Conservation (phyloP, 1,140 invertebrate species). For the Temnothorax longispinosus region DNA sequence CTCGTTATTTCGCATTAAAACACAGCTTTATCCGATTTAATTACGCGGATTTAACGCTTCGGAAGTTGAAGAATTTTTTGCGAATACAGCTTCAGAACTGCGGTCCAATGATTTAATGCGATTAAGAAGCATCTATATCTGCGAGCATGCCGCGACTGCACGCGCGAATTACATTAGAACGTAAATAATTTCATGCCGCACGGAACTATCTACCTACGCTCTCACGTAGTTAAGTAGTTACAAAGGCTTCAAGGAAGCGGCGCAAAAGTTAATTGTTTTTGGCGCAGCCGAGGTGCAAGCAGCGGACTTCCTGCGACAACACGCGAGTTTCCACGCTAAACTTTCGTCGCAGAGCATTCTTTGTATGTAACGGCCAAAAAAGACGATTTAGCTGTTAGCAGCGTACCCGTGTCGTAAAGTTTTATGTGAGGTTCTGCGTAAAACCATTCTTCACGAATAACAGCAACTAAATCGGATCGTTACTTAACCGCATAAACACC, state of each 20-base stretch:
- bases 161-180: constrained; percentile 34
- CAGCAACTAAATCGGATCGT: not conserved
- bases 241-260: constrained; percentile 54
- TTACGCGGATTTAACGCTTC: not conserved
- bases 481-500: not conserved
- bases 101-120: not conserved
- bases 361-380: constrained; percentile 45
- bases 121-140: not conserved
- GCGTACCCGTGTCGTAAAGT: not conserved
- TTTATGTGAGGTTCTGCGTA: constrained; percentile 15
- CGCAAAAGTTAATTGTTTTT: constrained; percentile 57
- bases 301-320: constrained; percentile 15
- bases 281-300: constrained; percentile 29
- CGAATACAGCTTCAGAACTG: not conserved
- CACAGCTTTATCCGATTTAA: not conserved
- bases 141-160: not conserved
- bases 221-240: constrained; percentile 54
- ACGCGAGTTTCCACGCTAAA: constrained; percentile 40
- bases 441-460: not conserved
- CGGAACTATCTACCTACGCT: not conserved
- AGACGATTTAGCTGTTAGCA: not conserved
- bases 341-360: constrained; percentile 37
- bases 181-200: constrained; percentile 30
- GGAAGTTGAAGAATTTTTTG: not conserved
- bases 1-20: not conserved